Evolutionary conservation across 2,888 invertebrate genomes (phyloP), one percentile per base, ranked within the genome.

Genomic region (Clepsis dumicolana): DNA sequence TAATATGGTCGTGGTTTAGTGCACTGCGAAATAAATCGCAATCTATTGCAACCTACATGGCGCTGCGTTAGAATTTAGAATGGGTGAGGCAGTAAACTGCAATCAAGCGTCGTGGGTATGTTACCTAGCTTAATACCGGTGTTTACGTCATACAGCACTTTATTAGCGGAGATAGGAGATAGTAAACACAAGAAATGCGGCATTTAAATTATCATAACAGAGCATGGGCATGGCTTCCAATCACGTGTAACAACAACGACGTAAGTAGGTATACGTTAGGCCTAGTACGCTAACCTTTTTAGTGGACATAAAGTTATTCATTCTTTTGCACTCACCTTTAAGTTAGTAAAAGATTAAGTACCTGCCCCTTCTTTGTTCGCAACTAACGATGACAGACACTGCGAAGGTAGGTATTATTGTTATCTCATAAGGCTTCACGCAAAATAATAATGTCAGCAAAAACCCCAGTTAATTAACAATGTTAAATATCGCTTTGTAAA

Each of bases 401-500:
- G n/a, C 12, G 21, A 25, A 32, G 54, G 27, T 29, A n/a, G n/a
- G n/a, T n/a, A n/a, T n/a, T n/a, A n/a, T n/a, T n/a, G 24, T 48
- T 32, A 44, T 32, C 35, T 27, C 25, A 54, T 21, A 32, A 53
- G 60, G 41, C 53, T 60, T 50, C 29, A 35, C 32, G 44, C 32
- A 18, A 25, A n/a, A 61, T n/a, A 56, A 62, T 25, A 50, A 62
- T 25, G 10, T 27, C 27, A 41, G 24, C 25, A 38, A 18, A 59
- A 59, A 59, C 1, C 32, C 35, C 16, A 44, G 53, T 56, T n/a
- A 62, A 67, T 67, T 67, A 67, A 66, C 60, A 48, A 63, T 16
- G 63, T 64, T 68, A 62, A 64, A 44, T 48, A 52, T 63, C 52
- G 38, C 79, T 76, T 79, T 79, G 78, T 78, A 76, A 79, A 74